Evolutionary conservation across 2,113 vertebrate species (phyloP).

Genomic region (Cyprinodon brontotheroides): DNA sequence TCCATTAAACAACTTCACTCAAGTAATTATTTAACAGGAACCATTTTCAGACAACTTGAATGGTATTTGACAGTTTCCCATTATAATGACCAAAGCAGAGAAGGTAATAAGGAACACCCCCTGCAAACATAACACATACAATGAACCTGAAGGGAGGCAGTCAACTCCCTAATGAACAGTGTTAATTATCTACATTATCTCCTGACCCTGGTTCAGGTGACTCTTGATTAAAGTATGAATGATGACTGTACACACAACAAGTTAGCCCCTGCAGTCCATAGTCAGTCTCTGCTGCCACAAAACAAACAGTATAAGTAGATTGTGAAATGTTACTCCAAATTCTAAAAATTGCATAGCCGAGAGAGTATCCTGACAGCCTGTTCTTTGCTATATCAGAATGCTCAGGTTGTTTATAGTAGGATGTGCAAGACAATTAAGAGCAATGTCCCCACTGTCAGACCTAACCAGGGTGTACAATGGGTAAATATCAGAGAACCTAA

Average conservation of each 20-base stretch:
- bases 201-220: constrained; percentile 46
- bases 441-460: constrained; percentile 37
- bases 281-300: constrained; percentile 12
- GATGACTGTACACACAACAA: constrained; percentile 29
- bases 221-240: constrained; percentile 51
- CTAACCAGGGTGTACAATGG: constrained; percentile 19
- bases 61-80: constrained; percentile 20
- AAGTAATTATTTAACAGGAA: constrained; percentile 35
- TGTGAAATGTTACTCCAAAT: constrained; percentile 39
- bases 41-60: constrained; percentile 29
- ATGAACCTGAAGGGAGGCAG: constrained; percentile 48
- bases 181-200: constrained; percentile 62
- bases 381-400: constrained; percentile 4
- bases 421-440: constrained; percentile 25
- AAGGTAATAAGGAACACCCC: constrained; percentile 59
- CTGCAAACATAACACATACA: constrained; percentile 39
- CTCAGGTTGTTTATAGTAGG: constrained; percentile 33
- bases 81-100: constrained; percentile 35
- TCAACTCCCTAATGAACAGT: constrained; percentile 42
- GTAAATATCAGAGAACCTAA: constrained; percentile 17
- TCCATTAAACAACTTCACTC: constrained; percentile 12
- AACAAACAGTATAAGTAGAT: constrained; percentile 46
- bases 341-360: constrained; percentile 24
- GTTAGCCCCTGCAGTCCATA: constrained; percentile 16
- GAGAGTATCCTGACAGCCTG: constrained; percentile 8